phyloP scores from a whole-genome alignment of 2,113 vertebrate genomes.

The Narcine bancroftii region DNA sequence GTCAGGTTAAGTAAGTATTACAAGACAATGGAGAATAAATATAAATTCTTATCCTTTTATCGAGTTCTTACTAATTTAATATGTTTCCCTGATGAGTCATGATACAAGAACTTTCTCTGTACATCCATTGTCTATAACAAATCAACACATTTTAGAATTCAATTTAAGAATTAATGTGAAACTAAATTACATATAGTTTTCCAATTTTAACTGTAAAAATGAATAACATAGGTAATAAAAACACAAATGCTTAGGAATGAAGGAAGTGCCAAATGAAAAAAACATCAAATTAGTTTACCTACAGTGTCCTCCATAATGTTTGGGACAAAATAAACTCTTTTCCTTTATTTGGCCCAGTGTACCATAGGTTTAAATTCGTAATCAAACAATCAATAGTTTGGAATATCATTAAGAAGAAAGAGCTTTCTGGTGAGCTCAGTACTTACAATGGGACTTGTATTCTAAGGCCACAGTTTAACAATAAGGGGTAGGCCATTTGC shows the following conservation, averaged over 20 bases:
- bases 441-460: too few relatives aligned
- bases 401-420: too few relatives aligned
- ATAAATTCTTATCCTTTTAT: background rate
- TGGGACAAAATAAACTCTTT: too few relatives aligned
- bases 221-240: background rate
- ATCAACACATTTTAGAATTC: background rate
- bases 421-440: too few relatives aligned
- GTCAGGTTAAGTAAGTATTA: background rate
- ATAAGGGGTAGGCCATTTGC: too few relatives aligned
- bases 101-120: background rate
- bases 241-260: background rate
- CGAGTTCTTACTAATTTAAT: background rate
- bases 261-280: background rate
- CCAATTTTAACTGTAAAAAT: background rate
- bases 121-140: background rate
- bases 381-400: too few relatives aligned
- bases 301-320: too few relatives aligned
- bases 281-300: too few relatives aligned
- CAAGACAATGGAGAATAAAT: background rate
- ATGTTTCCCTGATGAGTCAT: background rate
- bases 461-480: too few relatives aligned
- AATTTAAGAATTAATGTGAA: background rate
- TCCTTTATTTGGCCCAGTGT: too few relatives aligned
- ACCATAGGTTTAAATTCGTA: too few relatives aligned
- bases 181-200: background rate